Evolutionary conservation across 2,888 invertebrate species (phyloP).

Genomic region (Himalopsyche anomala): DNA sequence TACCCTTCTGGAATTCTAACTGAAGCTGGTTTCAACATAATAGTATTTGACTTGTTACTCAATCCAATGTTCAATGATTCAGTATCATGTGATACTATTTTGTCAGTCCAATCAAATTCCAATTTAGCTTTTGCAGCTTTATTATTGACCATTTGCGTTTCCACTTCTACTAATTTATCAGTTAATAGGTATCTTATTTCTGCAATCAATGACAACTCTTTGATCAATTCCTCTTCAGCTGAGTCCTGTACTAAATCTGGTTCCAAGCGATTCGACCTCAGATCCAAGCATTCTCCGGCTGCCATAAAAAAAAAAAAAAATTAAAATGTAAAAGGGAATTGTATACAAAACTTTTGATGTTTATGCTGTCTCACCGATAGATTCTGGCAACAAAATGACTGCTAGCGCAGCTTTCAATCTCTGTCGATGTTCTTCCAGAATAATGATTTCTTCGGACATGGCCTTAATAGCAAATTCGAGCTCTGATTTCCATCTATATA

Average conservation of each 20-base stretch:
- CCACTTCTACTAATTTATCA: conserved; percentile 81
- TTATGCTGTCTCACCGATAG: conserved; percentile 75
- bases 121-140: conserved; percentile 88
- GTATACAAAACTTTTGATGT: background rate
- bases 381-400: conserved; percentile 83
- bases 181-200: conserved; percentile 81
- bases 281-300: conserved; percentile 84
- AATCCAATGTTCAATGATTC: conserved; percentile 84
- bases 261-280: conserved; percentile 82
- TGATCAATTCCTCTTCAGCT: conserved; percentile 86
- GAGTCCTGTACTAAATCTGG: conserved; percentile 86
- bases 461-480: conserved; percentile 83
- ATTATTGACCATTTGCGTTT: conserved; percentile 83
- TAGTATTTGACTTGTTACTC: conserved; percentile 81
- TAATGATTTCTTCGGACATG: conserved; percentile 83
- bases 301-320: conserved; percentile 48
- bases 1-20: conserved; percentile 87
- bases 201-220: conserved; percentile 83
- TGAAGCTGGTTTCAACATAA: conserved; percentile 88
- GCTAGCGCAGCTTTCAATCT: conserved; percentile 82
- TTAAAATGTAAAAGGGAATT: background rate
- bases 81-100: conserved; percentile 86
- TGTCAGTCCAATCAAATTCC: conserved; percentile 95
- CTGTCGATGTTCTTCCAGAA: conserved; percentile 81
- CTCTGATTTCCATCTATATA: conserved; percentile 86